Evolutionary conservation across 2,797 vertebrate genomes (phyloP).

Genomic region (Premnoplex brunnescens): DNA sequence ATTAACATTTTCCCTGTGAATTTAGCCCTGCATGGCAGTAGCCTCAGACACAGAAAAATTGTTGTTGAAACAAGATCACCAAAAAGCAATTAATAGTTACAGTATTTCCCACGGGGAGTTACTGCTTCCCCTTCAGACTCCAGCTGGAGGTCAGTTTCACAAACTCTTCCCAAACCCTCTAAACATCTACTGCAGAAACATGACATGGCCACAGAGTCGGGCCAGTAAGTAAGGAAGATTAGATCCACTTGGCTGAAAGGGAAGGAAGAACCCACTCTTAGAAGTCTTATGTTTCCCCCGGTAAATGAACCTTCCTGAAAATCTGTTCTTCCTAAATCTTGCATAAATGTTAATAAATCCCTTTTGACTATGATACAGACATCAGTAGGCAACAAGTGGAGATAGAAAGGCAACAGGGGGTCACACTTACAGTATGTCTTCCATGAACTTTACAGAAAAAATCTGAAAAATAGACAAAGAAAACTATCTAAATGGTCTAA

Average conservation of each 20-base stretch:
- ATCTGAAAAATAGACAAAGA: neutral
- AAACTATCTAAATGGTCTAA: neutral
- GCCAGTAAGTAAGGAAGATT: neutral
- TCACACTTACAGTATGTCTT: neutral
- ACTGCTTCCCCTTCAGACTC: neutral
- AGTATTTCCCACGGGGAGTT: neutral
- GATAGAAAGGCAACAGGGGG: neutral
- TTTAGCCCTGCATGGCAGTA: neutral
- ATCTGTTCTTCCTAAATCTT: neutral
- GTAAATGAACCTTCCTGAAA: neutral
- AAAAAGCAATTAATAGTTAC: neutral
- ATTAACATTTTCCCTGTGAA: neutral
- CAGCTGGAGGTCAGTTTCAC: neutral
- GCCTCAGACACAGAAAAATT: neutral
- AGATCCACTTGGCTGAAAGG: neutral
- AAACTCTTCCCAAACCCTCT: neutral
- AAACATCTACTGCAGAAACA: neutral
- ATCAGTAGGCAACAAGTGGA: neutral
- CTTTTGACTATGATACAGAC: neutral
- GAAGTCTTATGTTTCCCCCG: neutral
- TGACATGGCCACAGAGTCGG: accelerated
- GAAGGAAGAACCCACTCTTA: neutral
- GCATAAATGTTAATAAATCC: neutral
- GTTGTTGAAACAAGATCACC: neutral
- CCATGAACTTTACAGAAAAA: neutral